Evolutionary conservation across 2,797 vertebrate genomes (phyloP), one percentile per base, ranked within the genome.

Genomic region (Rhinogobio ventralis): DNA sequence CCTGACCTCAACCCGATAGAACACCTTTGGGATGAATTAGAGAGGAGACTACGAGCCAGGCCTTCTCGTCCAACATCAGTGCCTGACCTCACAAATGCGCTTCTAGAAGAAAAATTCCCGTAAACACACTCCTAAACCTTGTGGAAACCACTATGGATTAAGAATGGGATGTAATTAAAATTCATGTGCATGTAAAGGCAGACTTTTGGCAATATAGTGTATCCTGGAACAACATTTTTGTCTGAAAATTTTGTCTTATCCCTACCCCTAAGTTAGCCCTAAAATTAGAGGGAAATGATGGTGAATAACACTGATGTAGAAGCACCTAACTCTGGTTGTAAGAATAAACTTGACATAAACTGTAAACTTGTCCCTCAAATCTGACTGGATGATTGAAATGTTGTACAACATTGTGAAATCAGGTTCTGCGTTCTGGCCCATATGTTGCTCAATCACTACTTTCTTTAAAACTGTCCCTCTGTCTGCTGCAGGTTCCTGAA

Each of bases 401-500:
- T 60, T 28, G 25, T 28, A 28, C 25, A 62, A 28, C 60, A 64
- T 64, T 1, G 25, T 28, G 25, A 64, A 64, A 15, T 64, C 7
- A 30, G 0, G 6, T 3, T 64, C 25, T 30, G 28, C 5, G 3
- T 2, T 15, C 23, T 7, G 66, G 0, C n/a, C 28, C 2, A 23
- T 36, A 14, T 23, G 23, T 17, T 55, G 20, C 15, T 57, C 33
- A 85, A 20, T 75, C 2, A 73, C 20, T 72, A 42, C 39, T 46
- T 30, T 64, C 60, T 64, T 64, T 30, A 28, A 60, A 62, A 3
- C 14, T 17, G 60, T 46, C 28, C 28, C 84, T 60, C 60, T 28
- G 28, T n/a, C 0, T 81, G 14, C 79, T 89, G 2, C 88, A 98
- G 97, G 85, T 98, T 97, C 93, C 90, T 98, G 83, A 98, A 97